Conservation (phyloP, 2,888 invertebrate species). For the Ashinkailepas kermadecensis region DNA sequence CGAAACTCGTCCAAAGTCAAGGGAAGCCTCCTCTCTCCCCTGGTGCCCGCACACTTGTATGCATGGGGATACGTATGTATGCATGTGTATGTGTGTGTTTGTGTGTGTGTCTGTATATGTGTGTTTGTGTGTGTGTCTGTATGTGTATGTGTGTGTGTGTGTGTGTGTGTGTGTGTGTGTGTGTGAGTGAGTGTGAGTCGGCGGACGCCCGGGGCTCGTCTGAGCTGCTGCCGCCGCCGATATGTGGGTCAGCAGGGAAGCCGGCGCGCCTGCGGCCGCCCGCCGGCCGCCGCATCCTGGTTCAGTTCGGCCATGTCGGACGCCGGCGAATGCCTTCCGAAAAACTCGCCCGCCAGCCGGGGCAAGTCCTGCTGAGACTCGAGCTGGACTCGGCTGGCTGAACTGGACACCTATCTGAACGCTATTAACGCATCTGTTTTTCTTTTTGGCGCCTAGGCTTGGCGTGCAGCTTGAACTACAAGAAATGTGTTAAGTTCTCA, state of each 20-base stretch:
- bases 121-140: neutral
- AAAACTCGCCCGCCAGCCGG: neutral
- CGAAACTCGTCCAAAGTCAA: no score
- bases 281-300: neutral
- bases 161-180: neutral
- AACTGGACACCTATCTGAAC: no score
- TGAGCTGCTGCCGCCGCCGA: neutral
- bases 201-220: neutral
- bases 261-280: neutral
- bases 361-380: neutral
- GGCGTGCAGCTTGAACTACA: no score
- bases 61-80: no score
- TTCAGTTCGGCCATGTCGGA: neutral
- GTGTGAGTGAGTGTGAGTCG: neutral
- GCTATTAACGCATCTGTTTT: no score
- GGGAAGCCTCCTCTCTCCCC: no score
- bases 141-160: neutral
- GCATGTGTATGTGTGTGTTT: neutral
- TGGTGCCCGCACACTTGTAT: no score
- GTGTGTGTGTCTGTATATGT: neutral
- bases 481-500: no score
- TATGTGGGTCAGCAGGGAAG: neutral
- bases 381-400: neutral
- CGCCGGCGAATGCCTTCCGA: neutral
- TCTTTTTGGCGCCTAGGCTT: no score